Evolutionary conservation across 1,140 invertebrate species (phyloP).

Genomic region (Zaprionus ornatus): DNA sequence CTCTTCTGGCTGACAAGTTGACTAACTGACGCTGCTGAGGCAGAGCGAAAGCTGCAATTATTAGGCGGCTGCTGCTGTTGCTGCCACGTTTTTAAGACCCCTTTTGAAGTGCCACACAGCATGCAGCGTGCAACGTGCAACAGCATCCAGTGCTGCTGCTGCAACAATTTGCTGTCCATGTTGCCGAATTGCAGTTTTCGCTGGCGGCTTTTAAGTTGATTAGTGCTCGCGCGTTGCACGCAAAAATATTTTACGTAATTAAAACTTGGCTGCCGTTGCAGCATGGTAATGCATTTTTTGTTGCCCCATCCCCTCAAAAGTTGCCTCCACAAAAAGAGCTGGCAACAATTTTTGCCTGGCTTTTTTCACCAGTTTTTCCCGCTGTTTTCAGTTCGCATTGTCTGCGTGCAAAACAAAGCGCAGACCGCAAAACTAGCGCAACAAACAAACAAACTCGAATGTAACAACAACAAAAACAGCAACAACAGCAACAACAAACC

Average conservation of each 20-base stretch:
- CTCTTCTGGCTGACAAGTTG: slow-evolving; percentile 19
- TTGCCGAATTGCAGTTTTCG: slow-evolving; percentile 67
- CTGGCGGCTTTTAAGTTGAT: slow-evolving; percentile 72
- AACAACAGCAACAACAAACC: slow-evolving; percentile 11
- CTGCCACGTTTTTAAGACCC: slow-evolving; percentile 13
- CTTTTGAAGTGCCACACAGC: slow-evolving; percentile 34
- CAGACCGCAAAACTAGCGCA: slow-evolving; percentile 72
- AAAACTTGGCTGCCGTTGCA: slow-evolving; percentile 64
- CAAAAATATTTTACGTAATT: slow-evolving; percentile 82
- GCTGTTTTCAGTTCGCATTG: slow-evolving; percentile 49
- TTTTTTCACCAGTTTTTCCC: slow-evolving; percentile 15
- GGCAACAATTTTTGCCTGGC: slow-evolving; percentile 44
- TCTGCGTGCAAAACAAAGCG: slow-evolving; percentile 66
- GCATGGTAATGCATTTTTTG: slow-evolving; percentile 46
- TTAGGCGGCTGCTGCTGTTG: slow-evolving; percentile 7
- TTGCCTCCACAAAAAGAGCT: slow-evolving; percentile 18
- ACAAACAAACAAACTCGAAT: slow-evolving; percentile 58
- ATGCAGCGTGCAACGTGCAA: slow-evolving; percentile 40
- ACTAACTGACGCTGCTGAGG: slow-evolving; percentile 24
- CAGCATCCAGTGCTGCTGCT: slow-evolving; percentile 16
- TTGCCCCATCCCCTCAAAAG: background rate
- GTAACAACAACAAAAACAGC: slow-evolving; percentile 37
- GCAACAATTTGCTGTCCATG: slow-evolving; percentile 49
- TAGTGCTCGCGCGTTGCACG: slow-evolving; percentile 56
- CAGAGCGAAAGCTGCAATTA: slow-evolving; percentile 24